Evolutionary conservation across 2,113 vertebrate genomes (phyloP).

Genomic region (Delphinus delphis): DNA sequence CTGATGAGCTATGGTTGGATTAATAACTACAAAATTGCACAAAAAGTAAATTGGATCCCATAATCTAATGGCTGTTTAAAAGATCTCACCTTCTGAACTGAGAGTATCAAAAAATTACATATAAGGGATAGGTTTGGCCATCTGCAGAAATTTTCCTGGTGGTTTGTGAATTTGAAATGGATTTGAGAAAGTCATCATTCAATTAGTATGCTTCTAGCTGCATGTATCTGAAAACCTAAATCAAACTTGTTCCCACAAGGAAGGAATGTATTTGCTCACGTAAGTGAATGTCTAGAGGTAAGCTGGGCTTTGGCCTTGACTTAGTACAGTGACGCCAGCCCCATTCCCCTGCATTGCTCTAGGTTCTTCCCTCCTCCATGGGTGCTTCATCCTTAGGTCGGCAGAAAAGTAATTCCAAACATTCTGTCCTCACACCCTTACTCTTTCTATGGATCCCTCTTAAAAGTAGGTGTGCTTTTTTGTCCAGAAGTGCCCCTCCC

Average conservation of each 20-base stretch:
- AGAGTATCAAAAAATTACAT: constrained; percentile 7
- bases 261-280: background rate
- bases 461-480: background rate
- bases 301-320: background rate
- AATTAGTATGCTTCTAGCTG: background rate
- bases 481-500: background rate
- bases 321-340: background rate
- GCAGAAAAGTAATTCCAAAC: background rate
- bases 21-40: background rate
- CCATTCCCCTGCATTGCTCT: background rate
- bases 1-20: background rate
- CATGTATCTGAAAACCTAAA: background rate
- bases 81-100: background rate
- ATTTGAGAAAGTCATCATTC: constrained; percentile 22
- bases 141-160: background rate
- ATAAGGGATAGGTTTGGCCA: background rate
- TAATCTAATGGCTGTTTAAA: constrained; percentile 25
- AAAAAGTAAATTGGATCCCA: background rate
- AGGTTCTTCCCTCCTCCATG: background rate
- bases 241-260: background rate
- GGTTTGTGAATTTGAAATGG: constrained; percentile 9
- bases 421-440: background rate
- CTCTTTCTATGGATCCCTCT: background rate
- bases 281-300: background rate
- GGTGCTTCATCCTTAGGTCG: background rate